Base-by-base conservation (phyloP, 2,113 vertebrate species). In the Hepsetus odoe region DNA sequence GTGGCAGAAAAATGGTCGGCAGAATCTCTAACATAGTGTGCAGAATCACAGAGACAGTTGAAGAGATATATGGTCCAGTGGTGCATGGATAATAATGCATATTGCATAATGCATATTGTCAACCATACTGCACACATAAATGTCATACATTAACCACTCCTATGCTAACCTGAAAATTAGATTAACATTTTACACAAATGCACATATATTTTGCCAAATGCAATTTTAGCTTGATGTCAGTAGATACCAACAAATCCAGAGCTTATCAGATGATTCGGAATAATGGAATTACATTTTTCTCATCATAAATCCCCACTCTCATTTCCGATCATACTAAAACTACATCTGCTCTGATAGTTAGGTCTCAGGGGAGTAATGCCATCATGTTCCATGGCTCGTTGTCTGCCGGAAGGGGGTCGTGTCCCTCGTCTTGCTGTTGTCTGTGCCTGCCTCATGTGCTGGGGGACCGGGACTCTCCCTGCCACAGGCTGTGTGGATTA, bases 361-460 rank as follows among this genome's bases (percentile, higher is more conserved):
- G 33, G n/a, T 62, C 59, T 62, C 3, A 62, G 32, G 3, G 13
- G 3, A 4, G 18, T 64, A 64, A 64, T 65, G 22, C 32, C 18
- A 65, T 65, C 16, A 65, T 24, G 51, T 22, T 55, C 7, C 49
- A n/a, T 7, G n/a, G 30, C 18, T 64, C 30, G 18, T 7, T 32
- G 11, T 18, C 12, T 11, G 33, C 35, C 18, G 38, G 61, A 18
- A 38, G 61, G 32, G 61, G 22, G 24, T 65, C 14, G 1, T 11
- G 51, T 55, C 51, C 51, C 28, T 3, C 46, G 55, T 46, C 18
- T 18, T 46, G 18, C 12, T 18, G 32, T 72, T 22, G 16, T 33
- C n/a, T 56, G 28, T 28, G 32, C 22, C 46, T 72, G 70, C 51
- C 38, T 10, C 22, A 38, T 13, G 20, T 71, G 49, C 68, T 71